Base-by-base conservation (phyloP, 2,888 invertebrate species). In the Pheosia tremula region DNA sequence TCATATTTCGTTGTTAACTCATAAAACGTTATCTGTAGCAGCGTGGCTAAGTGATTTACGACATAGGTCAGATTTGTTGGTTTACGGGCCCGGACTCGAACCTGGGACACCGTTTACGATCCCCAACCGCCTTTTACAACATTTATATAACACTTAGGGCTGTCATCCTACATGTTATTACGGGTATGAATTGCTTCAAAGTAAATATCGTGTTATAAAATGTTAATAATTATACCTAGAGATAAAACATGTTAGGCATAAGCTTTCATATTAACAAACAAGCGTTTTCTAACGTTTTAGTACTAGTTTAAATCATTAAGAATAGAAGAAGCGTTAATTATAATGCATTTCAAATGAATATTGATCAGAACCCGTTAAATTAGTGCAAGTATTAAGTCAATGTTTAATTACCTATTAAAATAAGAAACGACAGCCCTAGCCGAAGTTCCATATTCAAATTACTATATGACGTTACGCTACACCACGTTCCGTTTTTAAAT, bases 31-130 rank as follows among this genome's bases (percentile, higher is more conserved):
- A 92, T 92, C 91, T 90, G 87, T 86, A 87, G 87, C 87, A 86
- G 85, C 89, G 91, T 87, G 92, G 84, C 88, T 91, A 93, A 92
- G 90, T 92, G 92, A 93, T 93, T 93, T 93, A 93, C 88, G 91
- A 91, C 80, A 81, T 84, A 83, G 90, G 91, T 92, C 91, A 91
- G 92, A 90, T 91, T 92, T 92, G 93, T 93, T 91, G 87, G 92
- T 93, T 92, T 91, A 90, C 89, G 82, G 85, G 79, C 80, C 75
- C 80, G 75, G 84, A 73, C 79, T 86, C 88, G 85, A 90, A 90
- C 91, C 85, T 78, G 86, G 89, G 88, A 85, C 89, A 86, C 82
- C 78, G 79, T 90, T 92, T 92, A 92, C 86, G 89, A 85, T 83
- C 73, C 81, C 83, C 80, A 67, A 72, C 78, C 76, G 77, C 76